These are phyloP conservation scores for Neodiprion virginianus DNA, from an alignment of 1,140 invertebrate genomes.

Conservation along the genomic window DNA sequence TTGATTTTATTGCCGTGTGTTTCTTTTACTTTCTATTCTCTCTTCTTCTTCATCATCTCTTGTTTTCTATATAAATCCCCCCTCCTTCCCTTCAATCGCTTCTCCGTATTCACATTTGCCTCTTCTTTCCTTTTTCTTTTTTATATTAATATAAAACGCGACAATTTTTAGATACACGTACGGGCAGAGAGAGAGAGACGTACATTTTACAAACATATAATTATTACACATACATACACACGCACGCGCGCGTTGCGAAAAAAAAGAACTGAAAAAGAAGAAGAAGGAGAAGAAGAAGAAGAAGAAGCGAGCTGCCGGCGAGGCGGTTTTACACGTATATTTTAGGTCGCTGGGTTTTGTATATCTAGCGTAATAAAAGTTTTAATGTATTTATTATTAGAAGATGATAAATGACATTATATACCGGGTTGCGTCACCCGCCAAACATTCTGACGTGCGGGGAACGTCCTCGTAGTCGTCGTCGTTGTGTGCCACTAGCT, in stretches of 20 bases:
- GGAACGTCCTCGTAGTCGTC: neutral
- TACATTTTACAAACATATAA: no score
- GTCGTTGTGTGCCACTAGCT: neutral
- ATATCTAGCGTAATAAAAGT: conserved; percentile 44
- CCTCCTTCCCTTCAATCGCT: conserved; percentile 9
- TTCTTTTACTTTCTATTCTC: conserved; percentile 17
- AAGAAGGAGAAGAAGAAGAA: no score
- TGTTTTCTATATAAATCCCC: conserved; percentile 13
- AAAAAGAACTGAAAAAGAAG: no score
- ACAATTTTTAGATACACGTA: neutral
- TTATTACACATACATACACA: no score
- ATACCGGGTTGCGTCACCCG: conserved; percentile 33
- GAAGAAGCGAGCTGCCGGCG: neutral
- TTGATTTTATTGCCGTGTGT: conserved; percentile 10
- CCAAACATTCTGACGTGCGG: conserved; percentile 16
- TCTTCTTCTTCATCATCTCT: conserved; percentile 13
- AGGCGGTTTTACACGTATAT: neutral
- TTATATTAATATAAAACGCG: neutral
- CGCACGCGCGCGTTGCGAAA: no score
- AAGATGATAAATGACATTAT: conserved; percentile 46
- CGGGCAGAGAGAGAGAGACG: no score
- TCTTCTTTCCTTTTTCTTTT: neutral
- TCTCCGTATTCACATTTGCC: conserved; percentile 3
- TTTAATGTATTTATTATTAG: conserved; percentile 51
- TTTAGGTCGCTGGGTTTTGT: conserved; percentile 8